These are phyloP conservation scores for Vireo griseus DNA, from an alignment of 2,797 vertebrate species.

Conservation along the genomic window DNA sequence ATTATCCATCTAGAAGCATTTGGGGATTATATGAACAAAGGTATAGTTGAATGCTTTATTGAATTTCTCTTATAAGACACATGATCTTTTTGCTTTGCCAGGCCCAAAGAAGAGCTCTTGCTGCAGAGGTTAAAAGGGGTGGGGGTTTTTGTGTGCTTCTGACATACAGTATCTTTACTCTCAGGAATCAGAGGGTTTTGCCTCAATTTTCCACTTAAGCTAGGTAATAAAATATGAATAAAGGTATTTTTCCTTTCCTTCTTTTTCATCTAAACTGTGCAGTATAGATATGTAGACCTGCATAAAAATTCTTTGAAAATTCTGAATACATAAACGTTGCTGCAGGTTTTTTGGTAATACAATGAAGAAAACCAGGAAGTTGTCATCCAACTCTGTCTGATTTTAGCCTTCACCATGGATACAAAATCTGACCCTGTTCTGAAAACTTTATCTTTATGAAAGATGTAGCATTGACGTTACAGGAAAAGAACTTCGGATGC, in stretches of 20 bases:
- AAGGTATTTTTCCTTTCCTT: neutral
- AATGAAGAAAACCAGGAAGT: neutral
- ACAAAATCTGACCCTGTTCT: neutral
- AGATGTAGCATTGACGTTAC: neutral
- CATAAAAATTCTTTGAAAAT: neutral
- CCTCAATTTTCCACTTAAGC: neutral
- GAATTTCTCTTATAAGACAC: neutral
- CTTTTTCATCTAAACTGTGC: neutral
- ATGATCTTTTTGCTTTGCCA: neutral
- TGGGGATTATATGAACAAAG: neutral
- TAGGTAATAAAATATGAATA: neutral
- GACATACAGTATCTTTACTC: neutral
- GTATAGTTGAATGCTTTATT: neutral
- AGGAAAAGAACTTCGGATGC: neutral
- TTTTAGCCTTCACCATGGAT: neutral
- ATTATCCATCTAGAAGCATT: neutral
- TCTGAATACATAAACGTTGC: neutral
- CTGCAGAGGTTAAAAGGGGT: neutral
- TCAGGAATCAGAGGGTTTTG: neutral
- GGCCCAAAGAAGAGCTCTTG: neutral
- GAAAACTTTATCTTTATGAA: neutral
- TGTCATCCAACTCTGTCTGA: neutral
- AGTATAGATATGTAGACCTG: neutral
- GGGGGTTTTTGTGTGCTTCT: accelerated
- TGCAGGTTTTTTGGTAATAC: neutral